phyloP scores from a whole-genome alignment of 1,140 invertebrate species.

The Paralvinella palmiformis region DNA sequence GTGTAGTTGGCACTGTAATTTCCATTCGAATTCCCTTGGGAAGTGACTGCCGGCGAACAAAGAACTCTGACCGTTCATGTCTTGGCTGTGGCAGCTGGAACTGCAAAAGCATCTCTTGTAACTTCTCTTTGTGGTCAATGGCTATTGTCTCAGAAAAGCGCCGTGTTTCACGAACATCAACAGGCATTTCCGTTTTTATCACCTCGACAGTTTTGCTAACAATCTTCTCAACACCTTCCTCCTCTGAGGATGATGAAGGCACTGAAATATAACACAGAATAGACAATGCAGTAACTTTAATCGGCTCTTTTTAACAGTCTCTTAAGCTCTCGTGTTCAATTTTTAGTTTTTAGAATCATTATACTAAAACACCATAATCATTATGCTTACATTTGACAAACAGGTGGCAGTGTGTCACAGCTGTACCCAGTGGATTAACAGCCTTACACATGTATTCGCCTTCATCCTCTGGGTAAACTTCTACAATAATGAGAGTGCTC shows the following conservation, averaged over 20 bases:
- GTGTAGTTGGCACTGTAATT: slow-evolving; percentile 5
- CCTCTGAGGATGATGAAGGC: slow-evolving; percentile 16
- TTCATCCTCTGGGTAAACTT: slow-evolving; percentile 90
- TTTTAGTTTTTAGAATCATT: too few relatives aligned
- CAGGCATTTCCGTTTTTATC: slow-evolving; percentile 9
- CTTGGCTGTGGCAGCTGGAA: slow-evolving; percentile 11
- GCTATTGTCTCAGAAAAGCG: slow-evolving; percentile 22
- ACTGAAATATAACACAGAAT: too few relatives aligned
- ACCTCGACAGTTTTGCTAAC: slow-evolving; percentile 16
- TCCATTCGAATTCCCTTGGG: slow-evolving; percentile 19
- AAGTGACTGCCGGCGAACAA: slow-evolving; percentile 6
- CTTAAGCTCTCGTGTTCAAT: too few relatives aligned
- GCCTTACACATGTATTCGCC: slow-evolving; percentile 84
- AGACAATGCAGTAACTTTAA: too few relatives aligned
- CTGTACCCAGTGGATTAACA: slow-evolving; percentile 77
- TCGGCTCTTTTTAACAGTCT: too few relatives aligned
- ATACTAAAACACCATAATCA: background rate
- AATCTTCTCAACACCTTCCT: slow-evolving; percentile 15
- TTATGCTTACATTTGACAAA: slow-evolving; percentile 19
- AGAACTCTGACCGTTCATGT: slow-evolving; percentile 2
- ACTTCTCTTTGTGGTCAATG: slow-evolving; percentile 16
- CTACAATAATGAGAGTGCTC: slow-evolving; percentile 66
- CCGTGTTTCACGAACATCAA: slow-evolving; percentile 13
- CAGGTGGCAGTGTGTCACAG: slow-evolving; percentile 30
- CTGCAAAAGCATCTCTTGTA: slow-evolving; percentile 18